Base-by-base conservation (phyloP, 2,888 invertebrate species). In the Pasiphila rectangulata region DNA sequence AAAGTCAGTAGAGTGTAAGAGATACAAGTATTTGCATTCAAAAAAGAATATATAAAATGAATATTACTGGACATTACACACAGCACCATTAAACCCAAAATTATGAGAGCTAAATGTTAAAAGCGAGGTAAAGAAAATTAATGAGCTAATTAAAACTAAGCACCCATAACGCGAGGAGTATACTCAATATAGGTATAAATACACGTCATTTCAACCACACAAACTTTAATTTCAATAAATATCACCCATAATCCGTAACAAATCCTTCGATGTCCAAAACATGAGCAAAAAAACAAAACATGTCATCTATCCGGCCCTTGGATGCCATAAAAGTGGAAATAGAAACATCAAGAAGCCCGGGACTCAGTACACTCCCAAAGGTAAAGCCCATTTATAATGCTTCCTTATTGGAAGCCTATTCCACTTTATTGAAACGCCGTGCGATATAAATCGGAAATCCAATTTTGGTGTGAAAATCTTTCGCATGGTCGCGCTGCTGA, bases 351-450 rank as follows among this genome's bases (percentile, higher is more conserved):
- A 10, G 35, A 20, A 21, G 1, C 24, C 16, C 32, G 17, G 7
- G 6, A 6, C 9, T 13, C n/a, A n/a, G n/a, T 32, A 21, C 29
- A 44, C 19, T 45, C 38, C 44, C 38, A 30, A 32, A 23, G 30
- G 25, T 24, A 32, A 19, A 7, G 20, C 13, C 25, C 20, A 38
- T 34, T 32, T 32, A 45, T 38, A 39, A 16, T 10, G 15, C 15
- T 45, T 45, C 39, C 21, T 38, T 38, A 45, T 21, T 27, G 39
- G 34, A 24, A 45, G 25, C 24, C 25, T 20, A 27, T 16, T 35
- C 25, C 17, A 46, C 34, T 46, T 46, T 35, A 46, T 46, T 34
- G 39, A 46, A 39, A 46, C 34, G 25, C 38, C 39, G n/a, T 15
- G 35, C 24, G 32, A 32, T 38, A 39, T 39, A 34, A 21, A 46